phyloP scores from a whole-genome alignment of 2,113 vertebrate species.

The Pangasianodon hypophthalmus region DNA sequence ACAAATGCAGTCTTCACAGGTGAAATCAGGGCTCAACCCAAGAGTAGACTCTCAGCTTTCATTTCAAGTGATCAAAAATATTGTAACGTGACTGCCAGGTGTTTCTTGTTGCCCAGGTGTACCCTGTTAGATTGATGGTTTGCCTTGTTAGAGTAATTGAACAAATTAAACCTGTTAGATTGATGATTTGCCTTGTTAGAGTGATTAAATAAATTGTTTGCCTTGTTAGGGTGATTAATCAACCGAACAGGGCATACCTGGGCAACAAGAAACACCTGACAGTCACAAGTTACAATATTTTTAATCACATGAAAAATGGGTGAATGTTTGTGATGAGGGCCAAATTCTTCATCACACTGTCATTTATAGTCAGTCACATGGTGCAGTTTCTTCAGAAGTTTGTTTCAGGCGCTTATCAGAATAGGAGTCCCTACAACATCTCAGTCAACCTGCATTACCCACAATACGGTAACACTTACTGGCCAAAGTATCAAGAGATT shows the following conservation, averaged over 20 bases:
- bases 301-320: background rate
- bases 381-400: background rate
- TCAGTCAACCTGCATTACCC: background rate
- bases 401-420: background rate
- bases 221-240: no score
- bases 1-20: no score
- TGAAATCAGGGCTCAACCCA: background rate
- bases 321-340: background rate
- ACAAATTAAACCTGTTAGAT: background rate
- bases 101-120: no score
- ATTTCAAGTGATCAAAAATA: no score
- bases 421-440: background rate
- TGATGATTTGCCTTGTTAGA: no score
- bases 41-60: background rate
- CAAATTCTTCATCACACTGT: background rate
- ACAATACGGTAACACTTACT: background rate
- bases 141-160: no score
- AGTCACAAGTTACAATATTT: background rate
- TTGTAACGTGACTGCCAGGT: no score
- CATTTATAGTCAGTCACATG: background rate
- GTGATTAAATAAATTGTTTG: background rate
- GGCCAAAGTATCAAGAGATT: background rate
- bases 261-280: background rate
- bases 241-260: background rate
- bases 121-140: no score